Base-by-base conservation (phyloP, 2,113 vertebrate genomes). In the Himantopus leucocephalus region DNA sequence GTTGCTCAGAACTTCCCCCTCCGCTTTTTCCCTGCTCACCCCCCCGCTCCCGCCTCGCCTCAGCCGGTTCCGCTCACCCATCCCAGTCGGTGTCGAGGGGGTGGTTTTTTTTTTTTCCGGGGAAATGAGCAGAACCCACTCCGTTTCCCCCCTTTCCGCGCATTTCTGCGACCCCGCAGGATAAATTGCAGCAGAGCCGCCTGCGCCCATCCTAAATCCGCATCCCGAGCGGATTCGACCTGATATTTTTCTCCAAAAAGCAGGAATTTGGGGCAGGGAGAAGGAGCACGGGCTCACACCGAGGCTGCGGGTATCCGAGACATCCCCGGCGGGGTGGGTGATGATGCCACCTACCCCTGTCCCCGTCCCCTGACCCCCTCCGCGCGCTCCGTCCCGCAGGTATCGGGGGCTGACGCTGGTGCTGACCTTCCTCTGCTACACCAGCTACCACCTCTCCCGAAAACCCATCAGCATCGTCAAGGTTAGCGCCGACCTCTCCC, bases 381-480 rank as follows among this genome's bases (percentile, higher is more conserved):
- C 0, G 1, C 34, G 63, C 6, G 0, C 67, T 90, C 62, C 37
- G 66, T 47, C 27, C 91, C 3, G 1, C 96, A 99, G 99, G 98
- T 99, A 99, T 93, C 98, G 99, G 24, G 98, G 98, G 4, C 98
- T 98, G 94, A 99, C 98, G 10, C 98, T 99, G 43, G 58, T 99
- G 21, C 97, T 99, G 66, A 99, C 99, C 6, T 99, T 99, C 96
- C 94, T 99, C 68, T 98, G 99, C 97, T 99, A 99, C 85, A 98
- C 99, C 22, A 98, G 98, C 63, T 99, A 99, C 90, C 99, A 99
- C 96, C 98, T 99, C 81, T 99, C 99, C 53, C 97, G 99, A 82
- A 99, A 99, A 93, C 99, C 99, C 22, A 99, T 99, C 97, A 99
- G 99, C 94, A 98, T 99, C 0, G 99, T 99, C 50, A 99, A 99